Evolutionary conservation across 2,797 vertebrate species (phyloP).

Genomic region (Sebastes trivittatus): DNA sequence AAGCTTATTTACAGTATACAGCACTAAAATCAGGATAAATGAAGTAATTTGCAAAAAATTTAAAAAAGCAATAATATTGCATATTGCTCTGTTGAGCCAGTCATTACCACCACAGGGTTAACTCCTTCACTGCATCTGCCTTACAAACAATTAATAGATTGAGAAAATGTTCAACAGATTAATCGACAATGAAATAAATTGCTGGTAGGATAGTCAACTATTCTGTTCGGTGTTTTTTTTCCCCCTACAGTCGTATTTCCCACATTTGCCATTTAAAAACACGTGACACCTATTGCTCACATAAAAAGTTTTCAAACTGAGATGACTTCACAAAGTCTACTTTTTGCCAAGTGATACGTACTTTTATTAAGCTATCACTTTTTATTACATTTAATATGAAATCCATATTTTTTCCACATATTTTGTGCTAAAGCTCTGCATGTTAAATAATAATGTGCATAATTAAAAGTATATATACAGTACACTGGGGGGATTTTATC

Average conservation of each 20-base stretch:
- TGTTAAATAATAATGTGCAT: slow-evolving; percentile 4
- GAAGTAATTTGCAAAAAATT: too few species aligned
- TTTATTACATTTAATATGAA: background rate
- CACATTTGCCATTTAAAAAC: background rate
- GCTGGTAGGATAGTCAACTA: background rate
- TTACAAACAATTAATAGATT: too few species aligned
- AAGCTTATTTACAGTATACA: too few species aligned
- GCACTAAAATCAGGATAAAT: too few species aligned
- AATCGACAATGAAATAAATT: too few species aligned
- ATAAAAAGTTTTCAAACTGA: background rate
- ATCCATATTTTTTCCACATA: background rate
- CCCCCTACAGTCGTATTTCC: background rate
- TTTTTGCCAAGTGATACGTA: background rate
- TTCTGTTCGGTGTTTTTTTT: background rate
- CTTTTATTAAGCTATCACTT: background rate
- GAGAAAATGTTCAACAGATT: too few species aligned
- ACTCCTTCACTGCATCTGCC: too few species aligned
- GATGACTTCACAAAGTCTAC: background rate
- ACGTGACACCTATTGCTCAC: background rate
- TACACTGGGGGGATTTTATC: background rate
- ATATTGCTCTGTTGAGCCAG: too few species aligned
- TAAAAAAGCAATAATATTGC: too few species aligned
- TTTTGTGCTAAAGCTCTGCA: background rate
- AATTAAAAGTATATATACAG: slow-evolving; percentile 6
- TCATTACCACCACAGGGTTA: too few species aligned